Evolutionary conservation across 92 coral and sea anemone genomes (phyloP).

Genomic region (Bergia sp.): DNA sequence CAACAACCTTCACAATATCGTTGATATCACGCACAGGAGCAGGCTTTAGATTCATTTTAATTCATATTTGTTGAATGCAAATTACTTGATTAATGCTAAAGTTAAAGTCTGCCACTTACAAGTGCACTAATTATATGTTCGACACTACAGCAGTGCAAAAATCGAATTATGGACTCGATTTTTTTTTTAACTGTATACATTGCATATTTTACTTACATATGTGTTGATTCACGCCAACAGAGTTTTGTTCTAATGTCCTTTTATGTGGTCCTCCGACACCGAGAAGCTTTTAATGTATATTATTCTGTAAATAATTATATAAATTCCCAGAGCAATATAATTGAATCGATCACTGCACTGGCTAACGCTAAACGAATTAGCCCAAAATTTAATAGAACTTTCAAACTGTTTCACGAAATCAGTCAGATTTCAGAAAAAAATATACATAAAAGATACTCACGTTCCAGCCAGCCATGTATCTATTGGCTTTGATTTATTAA

Average conservation of each 20-base stretch:
- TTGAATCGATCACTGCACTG: background rate
- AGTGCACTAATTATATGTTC: background rate
- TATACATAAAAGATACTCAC: too few species aligned
- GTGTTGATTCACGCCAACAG: background rate
- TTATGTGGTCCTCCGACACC: background rate
- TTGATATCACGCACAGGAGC: background rate
- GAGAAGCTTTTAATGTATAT: background rate
- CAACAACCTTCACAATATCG: background rate
- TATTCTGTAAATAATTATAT: background rate
- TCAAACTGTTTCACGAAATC: too few species aligned
- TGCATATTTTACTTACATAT: background rate
- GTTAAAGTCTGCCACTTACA: background rate
- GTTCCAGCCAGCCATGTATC: too few species aligned
- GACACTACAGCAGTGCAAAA: background rate
- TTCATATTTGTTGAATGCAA: constrained; percentile 8
- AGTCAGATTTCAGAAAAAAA: too few species aligned
- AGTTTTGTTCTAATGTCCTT: background rate
- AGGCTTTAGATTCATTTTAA: background rate
- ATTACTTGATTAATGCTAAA: constrained; percentile 7
- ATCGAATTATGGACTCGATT: background rate
- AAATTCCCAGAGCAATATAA: background rate
- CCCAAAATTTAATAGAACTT: too few species aligned
- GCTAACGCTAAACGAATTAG: too few species aligned
- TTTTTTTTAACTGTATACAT: too few species aligned
- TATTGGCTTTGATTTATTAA: too few species aligned